Base-by-base conservation (phyloP, 1,140 invertebrate genomes). In the Pantala flavescens region DNA sequence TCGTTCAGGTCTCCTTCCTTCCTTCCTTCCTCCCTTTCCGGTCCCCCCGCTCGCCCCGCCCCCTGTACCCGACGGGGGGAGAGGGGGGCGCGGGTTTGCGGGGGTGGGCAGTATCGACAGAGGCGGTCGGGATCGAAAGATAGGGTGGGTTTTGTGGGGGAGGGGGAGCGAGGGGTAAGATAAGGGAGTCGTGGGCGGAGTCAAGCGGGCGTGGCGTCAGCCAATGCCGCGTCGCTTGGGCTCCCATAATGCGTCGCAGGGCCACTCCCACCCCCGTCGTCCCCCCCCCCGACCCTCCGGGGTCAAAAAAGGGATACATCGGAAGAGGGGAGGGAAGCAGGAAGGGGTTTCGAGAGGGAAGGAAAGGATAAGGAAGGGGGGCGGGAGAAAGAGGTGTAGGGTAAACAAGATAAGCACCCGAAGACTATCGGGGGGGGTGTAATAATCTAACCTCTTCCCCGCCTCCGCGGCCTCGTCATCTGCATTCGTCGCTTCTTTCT, bases 301-400 rank as follows among this genome's bases (percentile, higher is more conserved):
- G 49, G 49, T 3, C 12, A 21, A 63, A 21, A 63, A 63, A 63
- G 49, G 49, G 14, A 21, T 63, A 21, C n/a, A 63, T 63, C 49
- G 49, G 49, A 63, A 63, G 49, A 63, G 49, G 49, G 49, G 49
- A 21, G 49, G 49, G 16, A 63, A 21, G 14, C 49, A 63, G 49
- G 49, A 63, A 63, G 49, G 49, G 49, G 49, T 63, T 63, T 63
- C n/a, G 49, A 63, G 49, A 63, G 49, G 49, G n/a, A 63, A 63
- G 49, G 49, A 63, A 63, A 63, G 49, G 49, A 63, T 63, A 63
- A 63, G 49, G 28, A 36, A 36, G 12, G 49, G 49, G 49, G 49
- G 12, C 12, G 49, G 49, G 49, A 19, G 49, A 63, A 63, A 16
- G 49, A 21, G 49, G 49, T 63, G 49, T 16, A 21, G 49, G 49